A percentile compares a stretch with the other conserved stretches of the same genome.
Evolutionary conservation across 2,888 invertebrate species (phyloP).

Genomic region (Temnothorax unifasciatus): DNA sequence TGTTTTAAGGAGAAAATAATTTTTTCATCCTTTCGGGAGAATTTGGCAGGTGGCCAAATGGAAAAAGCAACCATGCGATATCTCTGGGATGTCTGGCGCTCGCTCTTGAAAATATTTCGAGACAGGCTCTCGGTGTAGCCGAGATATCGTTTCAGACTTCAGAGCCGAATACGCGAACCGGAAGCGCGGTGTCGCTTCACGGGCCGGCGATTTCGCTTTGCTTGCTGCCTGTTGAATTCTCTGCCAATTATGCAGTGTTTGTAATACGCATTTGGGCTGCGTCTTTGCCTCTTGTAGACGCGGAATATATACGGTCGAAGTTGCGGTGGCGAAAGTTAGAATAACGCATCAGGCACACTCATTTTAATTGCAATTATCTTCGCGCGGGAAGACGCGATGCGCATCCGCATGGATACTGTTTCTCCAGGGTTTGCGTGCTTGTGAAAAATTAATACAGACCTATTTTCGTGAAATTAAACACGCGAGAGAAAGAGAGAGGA

Average conservation of each 20-base stretch:
- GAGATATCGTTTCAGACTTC: conserved; percentile 75
- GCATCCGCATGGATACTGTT: background rate
- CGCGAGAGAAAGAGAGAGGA: background rate
- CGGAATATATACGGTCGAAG: conserved; percentile 9
- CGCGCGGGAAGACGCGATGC: background rate
- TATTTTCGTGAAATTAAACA: conserved; percentile 22
- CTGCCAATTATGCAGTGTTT: conserved; percentile 83
- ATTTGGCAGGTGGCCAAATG: background rate
- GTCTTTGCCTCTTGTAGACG: conserved; percentile 67
- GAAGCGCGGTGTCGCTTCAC: conserved; percentile 80
- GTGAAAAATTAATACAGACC: background rate
- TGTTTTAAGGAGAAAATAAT: background rate
- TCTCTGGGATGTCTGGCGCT: conserved; percentile 30
- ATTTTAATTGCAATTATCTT: conserved; percentile 47
- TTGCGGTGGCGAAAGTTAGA: conserved; percentile 46
- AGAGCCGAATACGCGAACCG: conserved; percentile 79
- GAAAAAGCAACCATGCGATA: conserved; percentile 35
- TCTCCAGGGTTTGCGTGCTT: background rate
- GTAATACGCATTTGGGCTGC: conserved; percentile 73
- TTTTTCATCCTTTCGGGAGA: background rate
- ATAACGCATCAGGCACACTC: conserved; percentile 29
- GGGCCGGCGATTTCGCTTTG: conserved; percentile 80
- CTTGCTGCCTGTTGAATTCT: conserved; percentile 79
- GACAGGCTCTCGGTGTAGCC: conserved; percentile 62
- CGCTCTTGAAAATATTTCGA: conserved; percentile 64